A percentile compares a stretch with the other conserved stretches of the same genome.
Conservation (phyloP, 2,113 vertebrate genomes). For the Ictidomys tridecemlineatus region DNA sequence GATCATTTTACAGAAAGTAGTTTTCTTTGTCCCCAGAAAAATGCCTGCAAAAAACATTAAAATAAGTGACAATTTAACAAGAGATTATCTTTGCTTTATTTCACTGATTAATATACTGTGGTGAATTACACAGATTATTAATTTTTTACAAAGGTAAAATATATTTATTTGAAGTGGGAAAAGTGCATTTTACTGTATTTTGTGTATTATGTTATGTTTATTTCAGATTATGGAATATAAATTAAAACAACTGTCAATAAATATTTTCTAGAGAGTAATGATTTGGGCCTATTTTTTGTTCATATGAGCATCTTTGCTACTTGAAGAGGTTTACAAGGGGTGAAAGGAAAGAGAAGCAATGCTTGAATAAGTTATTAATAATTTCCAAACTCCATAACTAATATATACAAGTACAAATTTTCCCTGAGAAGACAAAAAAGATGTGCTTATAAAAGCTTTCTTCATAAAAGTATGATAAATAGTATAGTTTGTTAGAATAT, state of each 20-base stretch:
- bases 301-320: neutral
- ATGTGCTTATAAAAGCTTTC: neutral
- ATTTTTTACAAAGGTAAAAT: slow-evolving; percentile 84
- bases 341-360: neutral
- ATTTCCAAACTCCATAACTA: slow-evolving; percentile 18
- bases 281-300: slow-evolving; percentile 44
- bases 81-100: slow-evolving; percentile 63
- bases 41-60: slow-evolving; percentile 77
- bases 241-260: slow-evolving; percentile 78
- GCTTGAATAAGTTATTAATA: neutral
- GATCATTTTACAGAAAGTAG: slow-evolving; percentile 48
- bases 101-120: slow-evolving; percentile 80
- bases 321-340: neutral
- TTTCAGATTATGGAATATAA: slow-evolving; percentile 83
- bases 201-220: slow-evolving; percentile 80
- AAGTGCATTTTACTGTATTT: slow-evolving; percentile 92
- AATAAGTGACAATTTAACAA: slow-evolving; percentile 75
- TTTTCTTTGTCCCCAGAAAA: slow-evolving; percentile 47
- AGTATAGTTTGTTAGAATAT: neutral
- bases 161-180: slow-evolving; percentile 90
- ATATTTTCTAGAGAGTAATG: slow-evolving; percentile 76
- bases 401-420: neutral
- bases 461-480: slow-evolving; percentile 32
- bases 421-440: neutral
- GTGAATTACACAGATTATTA: slow-evolving; percentile 82